Evolutionary conservation across 2,797 vertebrate species (phyloP).

Genomic region (Gadopsis bispinosus): DNA sequence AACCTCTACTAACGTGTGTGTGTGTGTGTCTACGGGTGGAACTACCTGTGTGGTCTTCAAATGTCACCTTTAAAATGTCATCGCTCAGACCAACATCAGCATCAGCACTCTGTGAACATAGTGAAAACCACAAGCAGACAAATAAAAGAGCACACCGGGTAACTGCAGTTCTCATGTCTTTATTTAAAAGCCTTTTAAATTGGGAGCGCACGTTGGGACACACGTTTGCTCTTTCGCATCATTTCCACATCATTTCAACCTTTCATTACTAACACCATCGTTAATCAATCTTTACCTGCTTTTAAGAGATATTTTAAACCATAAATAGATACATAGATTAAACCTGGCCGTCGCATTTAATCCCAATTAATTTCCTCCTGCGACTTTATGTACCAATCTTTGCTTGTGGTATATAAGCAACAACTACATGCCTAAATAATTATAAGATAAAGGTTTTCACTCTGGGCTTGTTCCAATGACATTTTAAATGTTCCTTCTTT

Average conservation of each 20-base stretch:
- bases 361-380: neutral
- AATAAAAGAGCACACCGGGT: slow-evolving; percentile 36
- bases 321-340: neutral
- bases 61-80: neutral
- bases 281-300: neutral
- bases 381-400: neutral
- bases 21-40: neutral
- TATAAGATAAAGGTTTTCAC: neutral
- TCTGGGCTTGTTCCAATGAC: neutral
- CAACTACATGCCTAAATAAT: neutral
- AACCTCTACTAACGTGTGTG: slow-evolving; percentile 80
- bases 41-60: neutral
- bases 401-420: neutral
- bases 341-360: neutral
- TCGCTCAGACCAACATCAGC: neutral
- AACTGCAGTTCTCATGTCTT: neutral
- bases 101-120: neutral
- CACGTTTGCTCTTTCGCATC: neutral
- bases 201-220: too few relatives aligned
- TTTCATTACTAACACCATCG: neutral
- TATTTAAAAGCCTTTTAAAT: neutral
- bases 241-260: neutral
- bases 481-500: neutral
- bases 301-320: neutral
- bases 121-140: neutral